A percentile compares a stretch with the other conserved stretches of the same genome.
Conservation (phyloP, 2,888 invertebrate genomes). For the Cataglyphis albicans region DNA sequence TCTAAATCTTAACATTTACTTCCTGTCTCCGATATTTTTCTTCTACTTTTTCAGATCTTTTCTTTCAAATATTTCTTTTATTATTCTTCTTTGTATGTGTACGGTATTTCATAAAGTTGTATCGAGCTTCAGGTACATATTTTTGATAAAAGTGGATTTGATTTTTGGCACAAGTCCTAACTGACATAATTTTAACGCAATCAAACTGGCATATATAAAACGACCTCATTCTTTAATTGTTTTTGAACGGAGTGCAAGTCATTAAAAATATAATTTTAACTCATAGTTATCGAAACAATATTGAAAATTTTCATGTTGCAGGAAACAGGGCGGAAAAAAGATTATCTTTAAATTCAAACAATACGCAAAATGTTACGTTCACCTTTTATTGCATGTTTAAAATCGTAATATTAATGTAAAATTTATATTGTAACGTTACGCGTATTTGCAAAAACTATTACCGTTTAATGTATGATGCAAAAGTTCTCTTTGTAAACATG, state of each 20-base stretch:
- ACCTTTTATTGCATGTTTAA: background rate
- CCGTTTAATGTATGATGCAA: conserved; percentile 16
- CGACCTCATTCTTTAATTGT: background rate
- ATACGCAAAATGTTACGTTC: conserved; percentile 14
- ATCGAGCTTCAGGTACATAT: background rate
- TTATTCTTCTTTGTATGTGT: background rate
- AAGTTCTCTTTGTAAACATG: background rate
- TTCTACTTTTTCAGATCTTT: background rate
- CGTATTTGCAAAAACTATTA: conserved; percentile 28
- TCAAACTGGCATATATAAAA: background rate
- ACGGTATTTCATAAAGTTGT: background rate
- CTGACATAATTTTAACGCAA: background rate
- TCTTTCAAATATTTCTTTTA: background rate
- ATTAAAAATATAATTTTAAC: background rate
- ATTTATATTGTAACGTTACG: conserved; percentile 6
- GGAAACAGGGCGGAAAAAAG: background rate
- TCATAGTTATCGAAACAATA: background rate
- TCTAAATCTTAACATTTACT: background rate
- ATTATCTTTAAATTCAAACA: background rate
- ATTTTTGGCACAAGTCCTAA: background rate
- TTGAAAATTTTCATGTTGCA: background rate
- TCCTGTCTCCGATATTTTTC: background rate
- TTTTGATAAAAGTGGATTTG: background rate
- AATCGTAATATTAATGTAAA: background rate
- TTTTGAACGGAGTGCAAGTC: background rate